These are phyloP conservation scores for Cydia strobilella DNA, from an alignment of 1,140 invertebrate genomes.

Conservation along the genomic window DNA sequence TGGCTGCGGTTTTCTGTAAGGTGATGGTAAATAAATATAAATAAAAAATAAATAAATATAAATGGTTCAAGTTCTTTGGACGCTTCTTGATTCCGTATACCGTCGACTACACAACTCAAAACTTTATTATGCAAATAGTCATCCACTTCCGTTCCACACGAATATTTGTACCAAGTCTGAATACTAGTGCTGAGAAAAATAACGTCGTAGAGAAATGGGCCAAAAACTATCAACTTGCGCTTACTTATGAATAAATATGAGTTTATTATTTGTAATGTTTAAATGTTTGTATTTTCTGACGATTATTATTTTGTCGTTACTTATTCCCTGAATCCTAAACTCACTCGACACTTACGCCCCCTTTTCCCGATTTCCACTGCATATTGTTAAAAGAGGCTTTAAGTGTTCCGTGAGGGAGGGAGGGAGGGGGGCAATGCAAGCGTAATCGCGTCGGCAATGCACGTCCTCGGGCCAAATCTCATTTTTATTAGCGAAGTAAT, in stretches of 20 bases:
- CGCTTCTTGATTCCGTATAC: not conserved
- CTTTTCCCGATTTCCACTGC: conserved; percentile 2
- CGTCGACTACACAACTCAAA: not conserved
- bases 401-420: not conserved
- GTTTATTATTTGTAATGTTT: too few species aligned
- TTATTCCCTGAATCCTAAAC: not conserved
- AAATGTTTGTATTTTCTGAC: not conserved
- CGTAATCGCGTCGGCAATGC: conserved; percentile 43
- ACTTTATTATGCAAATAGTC: not conserved
- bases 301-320: too few species aligned
- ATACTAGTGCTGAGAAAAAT: not conserved
- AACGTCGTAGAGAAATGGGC: too few species aligned
- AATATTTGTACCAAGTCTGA: not conserved
- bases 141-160: not conserved
- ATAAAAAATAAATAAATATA: too few species aligned
- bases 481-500: conserved; percentile 75
- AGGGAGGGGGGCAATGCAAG: conserved; percentile 36
- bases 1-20: too few species aligned
- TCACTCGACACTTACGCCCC: not conserved
- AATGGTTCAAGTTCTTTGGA: not conserved
- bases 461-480: conserved; percentile 58
- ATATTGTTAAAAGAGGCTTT: not conserved
- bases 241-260: too few species aligned
- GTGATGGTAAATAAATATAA: too few species aligned
- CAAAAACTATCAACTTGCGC: too few species aligned